These are phyloP conservation scores for Acipenser transmontanus DNA, from an alignment of 2,797 vertebrate genomes.

Conservation along the genomic window DNA sequence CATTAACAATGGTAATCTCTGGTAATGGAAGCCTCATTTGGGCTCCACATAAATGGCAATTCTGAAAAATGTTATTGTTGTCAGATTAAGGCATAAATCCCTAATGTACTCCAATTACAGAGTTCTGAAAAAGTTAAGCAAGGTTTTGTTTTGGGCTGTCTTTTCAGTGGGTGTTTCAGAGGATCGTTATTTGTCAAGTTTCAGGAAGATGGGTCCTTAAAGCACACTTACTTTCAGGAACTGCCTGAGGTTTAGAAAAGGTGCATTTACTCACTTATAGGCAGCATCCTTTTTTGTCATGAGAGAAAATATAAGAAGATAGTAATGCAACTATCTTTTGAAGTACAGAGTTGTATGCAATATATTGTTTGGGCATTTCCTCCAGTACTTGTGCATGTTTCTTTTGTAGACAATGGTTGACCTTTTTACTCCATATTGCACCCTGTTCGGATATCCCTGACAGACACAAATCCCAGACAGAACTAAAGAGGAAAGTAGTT, in stretches of 20 bases:
- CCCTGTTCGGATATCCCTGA: conserved; percentile 23
- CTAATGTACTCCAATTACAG: no score
- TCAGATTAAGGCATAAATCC: no score
- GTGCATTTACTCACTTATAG: no score
- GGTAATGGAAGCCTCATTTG: no score
- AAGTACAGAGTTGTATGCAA: neutral
- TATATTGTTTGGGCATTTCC: conserved; percentile 35
- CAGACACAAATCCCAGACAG: conserved; percentile 23
- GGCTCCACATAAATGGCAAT: no score
- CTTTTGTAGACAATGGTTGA: conserved; percentile 32
- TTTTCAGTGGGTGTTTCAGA: conserved; percentile 46
- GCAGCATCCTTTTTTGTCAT: neutral
- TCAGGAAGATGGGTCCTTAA: no score
- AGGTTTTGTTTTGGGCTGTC: conserved; percentile 5
- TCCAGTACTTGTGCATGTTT: conserved; percentile 11
- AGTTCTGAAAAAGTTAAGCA: no score
- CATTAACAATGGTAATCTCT: no score
- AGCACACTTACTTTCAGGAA: no score
- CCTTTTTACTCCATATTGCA: conserved; percentile 38
- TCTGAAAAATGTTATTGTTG: no score
- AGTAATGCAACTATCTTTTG: neutral
- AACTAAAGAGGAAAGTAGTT: conserved; percentile 30
- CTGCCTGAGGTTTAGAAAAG: no score
- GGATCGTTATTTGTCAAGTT: neutral
- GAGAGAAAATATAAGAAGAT: neutral